Percentiles rank a stretch among this genome's conserved stretches.
These are phyloP conservation scores for Cloeon dipterum DNA, from an alignment of 2,888 invertebrate genomes.

Conservation along the genomic window DNA sequence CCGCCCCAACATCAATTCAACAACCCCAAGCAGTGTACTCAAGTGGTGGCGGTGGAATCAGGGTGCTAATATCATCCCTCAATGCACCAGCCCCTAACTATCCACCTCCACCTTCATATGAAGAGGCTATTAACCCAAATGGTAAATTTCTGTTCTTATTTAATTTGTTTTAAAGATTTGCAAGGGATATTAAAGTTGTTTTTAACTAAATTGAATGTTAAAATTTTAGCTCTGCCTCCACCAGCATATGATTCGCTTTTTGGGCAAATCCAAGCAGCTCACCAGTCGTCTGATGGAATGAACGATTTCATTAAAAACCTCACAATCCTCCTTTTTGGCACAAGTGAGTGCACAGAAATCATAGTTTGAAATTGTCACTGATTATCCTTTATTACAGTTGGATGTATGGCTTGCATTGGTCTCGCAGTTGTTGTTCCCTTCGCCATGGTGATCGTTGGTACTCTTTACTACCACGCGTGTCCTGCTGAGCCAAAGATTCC, in stretches of 20 bases:
- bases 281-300: conserved; percentile 30
- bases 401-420: conserved; percentile 36
- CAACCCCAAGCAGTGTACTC: background rate
- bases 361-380: conserved; percentile 1
- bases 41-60: background rate
- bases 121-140: conserved; percentile 34
- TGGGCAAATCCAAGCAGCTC: conserved; percentile 35
- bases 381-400: conserved; percentile 24
- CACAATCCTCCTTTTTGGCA: conserved; percentile 31
- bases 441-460: conserved; percentile 42
- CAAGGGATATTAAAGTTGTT: too few relatives aligned
- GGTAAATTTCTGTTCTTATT: conserved; percentile 17
- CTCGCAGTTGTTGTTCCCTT: conserved; percentile 37
- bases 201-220: background rate
- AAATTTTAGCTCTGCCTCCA: conserved; percentile 27
- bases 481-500: conserved; percentile 42
- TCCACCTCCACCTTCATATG: conserved; percentile 31
- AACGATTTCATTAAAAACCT: conserved; percentile 36
- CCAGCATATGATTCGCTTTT: conserved; percentile 43
- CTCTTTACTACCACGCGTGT: conserved; percentile 36
- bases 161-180: conserved; percentile 1
- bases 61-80: background rate
- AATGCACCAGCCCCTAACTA: background rate
- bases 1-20: too few relatives aligned
- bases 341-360: conserved; percentile 24